Evolutionary conservation across 2,888 invertebrate genomes (phyloP), one percentile per base, ranked within the genome.

Genomic region (Maniola hyperantus): DNA sequence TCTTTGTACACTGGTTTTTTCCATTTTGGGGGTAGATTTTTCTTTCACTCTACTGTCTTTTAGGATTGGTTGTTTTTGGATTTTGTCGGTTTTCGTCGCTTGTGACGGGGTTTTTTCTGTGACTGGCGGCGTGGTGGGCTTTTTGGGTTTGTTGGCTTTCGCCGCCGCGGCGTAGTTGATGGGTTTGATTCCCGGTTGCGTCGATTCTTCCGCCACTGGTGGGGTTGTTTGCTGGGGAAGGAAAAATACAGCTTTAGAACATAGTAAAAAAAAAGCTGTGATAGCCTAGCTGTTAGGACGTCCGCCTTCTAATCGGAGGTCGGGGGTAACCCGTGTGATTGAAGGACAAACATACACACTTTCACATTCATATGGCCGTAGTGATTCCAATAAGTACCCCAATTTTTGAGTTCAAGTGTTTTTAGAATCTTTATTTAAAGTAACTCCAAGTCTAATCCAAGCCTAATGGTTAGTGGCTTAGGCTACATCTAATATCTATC

Each of bases 91-190:
- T 70, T 80, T 79, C n/a, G 78, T 76, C 0, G 73, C 10, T 0
- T 74, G 71, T 46, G 66, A 67, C n/a, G 65, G n/a, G 34, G 73
- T 69, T 50, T 80, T 79, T n/a, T 82, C 79, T 0, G 74, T 66
- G 4, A 74, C 66, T 6, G 80, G 77, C 0, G 83, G 79, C 0
- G 81, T 69, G 1, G 77, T 72, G 6, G 84, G 74, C 46, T 84
- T 83, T 33, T 88, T 88, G 5, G 91, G 88, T 55, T 91, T 91
- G 78, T 84, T 87, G 0, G 92, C 90, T 65, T 85, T 87, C 10
- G 92, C 92, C 0, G 92, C 92, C 0, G 92, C 92, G 6, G 92
- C 92, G 73, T 92, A 92, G 82, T 92, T 92, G 26, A 91, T 88
- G 0, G 92, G 92, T 67, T 92, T 92, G 50, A 81, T 76, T 0